Conservation (phyloP, 2,888 invertebrate genomes). For the Chloromyia formosa region DNA sequence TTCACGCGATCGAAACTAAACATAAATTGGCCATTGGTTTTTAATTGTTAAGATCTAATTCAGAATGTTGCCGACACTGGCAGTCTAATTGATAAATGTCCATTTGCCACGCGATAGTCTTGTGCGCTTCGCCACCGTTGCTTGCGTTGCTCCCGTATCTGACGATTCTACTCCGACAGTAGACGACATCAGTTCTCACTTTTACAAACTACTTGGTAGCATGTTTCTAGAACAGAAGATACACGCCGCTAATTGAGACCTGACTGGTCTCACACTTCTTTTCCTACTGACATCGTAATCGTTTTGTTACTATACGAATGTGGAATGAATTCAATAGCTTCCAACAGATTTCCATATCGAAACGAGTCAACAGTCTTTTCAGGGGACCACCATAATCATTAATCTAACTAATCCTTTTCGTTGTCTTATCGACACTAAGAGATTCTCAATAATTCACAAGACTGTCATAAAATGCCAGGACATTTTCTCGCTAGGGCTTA, state of each 20-base stretch:
- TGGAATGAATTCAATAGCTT: conserved; percentile 10
- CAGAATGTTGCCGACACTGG: conserved; percentile 47
- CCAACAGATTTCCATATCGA: conserved; percentile 31
- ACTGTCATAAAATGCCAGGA: conserved; percentile 34
- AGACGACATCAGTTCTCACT: not conserved
- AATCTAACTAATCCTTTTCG: not conserved
- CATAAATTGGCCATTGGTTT: conserved; percentile 50
- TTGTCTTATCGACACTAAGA: not conserved
- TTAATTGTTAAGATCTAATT: conserved; percentile 50
- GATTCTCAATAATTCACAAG: conserved; percentile 22
- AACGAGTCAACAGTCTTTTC: not conserved
- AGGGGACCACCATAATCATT: not conserved
- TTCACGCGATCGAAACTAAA: conserved; percentile 49
- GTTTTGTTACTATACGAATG: conserved; percentile 17
- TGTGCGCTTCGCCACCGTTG: not conserved
- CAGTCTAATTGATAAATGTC: conserved; percentile 44
- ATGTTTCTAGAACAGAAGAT: conserved; percentile 19
- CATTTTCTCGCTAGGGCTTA: conserved; percentile 14
- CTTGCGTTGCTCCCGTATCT: not conserved
- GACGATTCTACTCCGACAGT: conserved; percentile 13
- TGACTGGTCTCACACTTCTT: conserved; percentile 18
- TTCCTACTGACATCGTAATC: conserved; percentile 2
- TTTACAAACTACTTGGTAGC: conserved; percentile 1
- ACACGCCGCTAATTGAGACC: conserved; percentile 42
- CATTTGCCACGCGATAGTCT: conserved; percentile 40